Evolutionary conservation across 2,113 vertebrate genomes (phyloP).

Genomic region (Vidua macroura): DNA sequence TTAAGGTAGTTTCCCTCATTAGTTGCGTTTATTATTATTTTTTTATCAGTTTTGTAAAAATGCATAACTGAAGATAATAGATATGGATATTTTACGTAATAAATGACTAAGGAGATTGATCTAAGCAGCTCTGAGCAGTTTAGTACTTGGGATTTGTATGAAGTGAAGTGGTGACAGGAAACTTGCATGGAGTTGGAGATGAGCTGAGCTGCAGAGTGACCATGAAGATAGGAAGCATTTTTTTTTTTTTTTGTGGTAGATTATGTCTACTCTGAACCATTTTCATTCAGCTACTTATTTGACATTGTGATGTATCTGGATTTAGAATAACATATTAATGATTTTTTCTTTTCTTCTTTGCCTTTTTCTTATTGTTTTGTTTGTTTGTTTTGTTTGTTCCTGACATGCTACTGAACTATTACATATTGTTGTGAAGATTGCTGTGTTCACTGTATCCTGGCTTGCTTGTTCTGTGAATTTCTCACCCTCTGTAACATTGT

Average conservation of each 20-base stretch:
- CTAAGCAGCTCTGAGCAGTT: background rate
- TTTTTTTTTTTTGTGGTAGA: background rate
- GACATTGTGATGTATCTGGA: background rate
- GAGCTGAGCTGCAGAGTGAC: background rate
- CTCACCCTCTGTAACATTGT: slow-evolving; percentile 95
- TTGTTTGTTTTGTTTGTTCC: background rate
- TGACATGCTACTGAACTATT: background rate
- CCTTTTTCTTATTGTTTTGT: background rate
- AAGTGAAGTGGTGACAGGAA: background rate
- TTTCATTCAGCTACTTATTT: background rate
- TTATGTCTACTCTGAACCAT: background rate
- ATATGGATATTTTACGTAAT: background rate
- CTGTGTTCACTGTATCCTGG: slow-evolving; percentile 96
- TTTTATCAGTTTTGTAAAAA: background rate
- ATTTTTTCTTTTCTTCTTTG: background rate
- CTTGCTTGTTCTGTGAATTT: slow-evolving; percentile 99
- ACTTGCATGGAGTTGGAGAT: background rate
- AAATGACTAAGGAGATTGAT: background rate
- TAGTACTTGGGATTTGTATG: background rate
- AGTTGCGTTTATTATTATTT: background rate
- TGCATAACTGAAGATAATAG: background rate
- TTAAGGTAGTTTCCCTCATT: background rate
- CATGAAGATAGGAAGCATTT: background rate
- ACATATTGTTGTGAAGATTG: slow-evolving; percentile 78
- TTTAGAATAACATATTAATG: background rate